Percentiles rank a stretch among this genome's conserved stretches.
These are phyloP conservation scores for human (Homo sapiens) DNA, from an alignment of 2,113 vertebrate species.

Conservation along the genomic window GRCh38 chr12:14260001-14260500, in stretches of 20 bases:
- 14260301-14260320: constrained; percentile 53
- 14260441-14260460: background rate
- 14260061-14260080: background rate
- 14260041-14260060: background rate
- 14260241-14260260: background rate
- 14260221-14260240: constrained; percentile 20
- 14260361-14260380: constrained; percentile 46
- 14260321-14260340: background rate
- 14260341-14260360: background rate
- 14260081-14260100: background rate
- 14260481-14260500: constrained; percentile 76
- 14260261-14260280: constrained; percentile 29
- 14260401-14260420: constrained; percentile 37
- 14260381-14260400: constrained; percentile 32
- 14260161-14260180: constrained; percentile 72
- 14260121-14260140: constrained; percentile 6
- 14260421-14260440: constrained; percentile 26
- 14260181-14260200: constrained; percentile 60
- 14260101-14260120: background rate
- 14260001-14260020: constrained; percentile 25
- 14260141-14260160: constrained; percentile 55
- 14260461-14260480: constrained; percentile 20
- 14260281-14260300: constrained; percentile 37
- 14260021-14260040: background rate
- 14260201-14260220: constrained; percentile 50